Conservation (phyloP, 2,113 vertebrate genomes). For the Symphodus melops region DNA sequence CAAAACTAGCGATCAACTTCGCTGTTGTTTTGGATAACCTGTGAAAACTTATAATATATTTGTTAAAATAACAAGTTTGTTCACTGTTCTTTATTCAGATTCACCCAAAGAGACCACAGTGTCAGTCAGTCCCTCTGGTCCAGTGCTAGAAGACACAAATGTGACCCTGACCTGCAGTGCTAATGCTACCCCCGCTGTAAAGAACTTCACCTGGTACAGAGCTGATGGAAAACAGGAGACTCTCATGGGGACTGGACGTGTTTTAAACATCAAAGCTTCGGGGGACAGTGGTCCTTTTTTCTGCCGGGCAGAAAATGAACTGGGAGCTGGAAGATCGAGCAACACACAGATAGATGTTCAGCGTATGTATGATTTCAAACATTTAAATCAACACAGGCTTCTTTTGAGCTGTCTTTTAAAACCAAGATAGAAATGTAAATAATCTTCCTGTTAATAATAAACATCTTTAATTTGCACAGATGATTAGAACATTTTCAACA, state of each 20-base stretch:
- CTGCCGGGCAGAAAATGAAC: conserved; percentile 10
- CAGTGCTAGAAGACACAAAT: conserved; percentile 5
- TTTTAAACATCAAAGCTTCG: neutral
- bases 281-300: accelerated
- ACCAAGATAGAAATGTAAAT: too few species aligned
- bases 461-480: too few species aligned
- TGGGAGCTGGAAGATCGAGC: neutral
- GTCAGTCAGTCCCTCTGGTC: conserved; percentile 30
- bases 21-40: too few species aligned
- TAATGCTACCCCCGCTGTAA: conserved; percentile 26
- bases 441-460: too few species aligned
- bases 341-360: neutral
- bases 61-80: too few species aligned
- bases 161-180: conserved; percentile 23
- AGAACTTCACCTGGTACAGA: conserved; percentile 41
- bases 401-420: too few species aligned
- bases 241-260: neutral
- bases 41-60: too few species aligned
- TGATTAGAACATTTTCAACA: too few species aligned
- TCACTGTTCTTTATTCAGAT: conserved; percentile 22
- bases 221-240: conserved; percentile 18
- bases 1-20: too few species aligned
- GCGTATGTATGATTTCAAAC: neutral
- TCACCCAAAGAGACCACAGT: neutral
- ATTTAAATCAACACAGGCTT: too few species aligned